Percentiles rank a stretch among this genome's conserved stretches.
Conservation (phyloP, 1,140 invertebrate species). For the Drosophila suzukii region DNA sequence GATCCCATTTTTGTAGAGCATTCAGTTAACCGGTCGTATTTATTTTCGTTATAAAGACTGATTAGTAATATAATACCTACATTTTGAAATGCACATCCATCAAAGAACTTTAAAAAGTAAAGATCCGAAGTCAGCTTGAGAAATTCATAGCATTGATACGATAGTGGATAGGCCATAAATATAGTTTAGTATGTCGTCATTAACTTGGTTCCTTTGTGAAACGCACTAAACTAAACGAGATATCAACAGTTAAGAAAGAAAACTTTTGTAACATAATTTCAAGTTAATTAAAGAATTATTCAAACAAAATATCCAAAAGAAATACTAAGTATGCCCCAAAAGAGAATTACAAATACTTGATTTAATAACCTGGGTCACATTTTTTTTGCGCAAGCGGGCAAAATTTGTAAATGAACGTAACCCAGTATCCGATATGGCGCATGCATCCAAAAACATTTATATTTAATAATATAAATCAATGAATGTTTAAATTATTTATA, state of each 20-base stretch:
- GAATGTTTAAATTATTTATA: conserved; percentile 81
- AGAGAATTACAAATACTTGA: conserved; percentile 1
- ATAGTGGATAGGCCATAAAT: conserved; percentile 58
- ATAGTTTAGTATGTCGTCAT: conserved; percentile 54
- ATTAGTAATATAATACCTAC: conserved; percentile 67
- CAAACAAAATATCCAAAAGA: conserved; percentile 32
- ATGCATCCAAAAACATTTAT: conserved; percentile 51
- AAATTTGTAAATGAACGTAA: conserved; percentile 62
- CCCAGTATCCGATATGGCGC: conserved; percentile 41
- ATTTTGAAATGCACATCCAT: conserved; percentile 38
- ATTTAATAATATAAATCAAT: conserved; percentile 58
- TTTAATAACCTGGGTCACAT: conserved; percentile 36
- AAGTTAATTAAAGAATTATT: conserved; percentile 60
- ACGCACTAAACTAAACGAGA: conserved; percentile 67
- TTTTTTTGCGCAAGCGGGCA: conserved; percentile 46
- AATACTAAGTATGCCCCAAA: conserved; percentile 53
- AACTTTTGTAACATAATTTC: conserved; percentile 81
- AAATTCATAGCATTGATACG: conserved; percentile 49
- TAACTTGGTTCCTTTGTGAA: conserved; percentile 76
- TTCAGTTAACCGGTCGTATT: conserved; percentile 37
- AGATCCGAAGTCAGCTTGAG: conserved; percentile 19
- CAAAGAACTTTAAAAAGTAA: conserved; percentile 1
- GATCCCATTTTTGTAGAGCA: conserved; percentile 24
- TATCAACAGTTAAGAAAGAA: conserved; percentile 49
- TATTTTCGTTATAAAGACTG: conserved; percentile 78